Evolutionary conservation across 2,797 vertebrate genomes (phyloP).

Genomic region (Rhabdophis nuchalis): DNA sequence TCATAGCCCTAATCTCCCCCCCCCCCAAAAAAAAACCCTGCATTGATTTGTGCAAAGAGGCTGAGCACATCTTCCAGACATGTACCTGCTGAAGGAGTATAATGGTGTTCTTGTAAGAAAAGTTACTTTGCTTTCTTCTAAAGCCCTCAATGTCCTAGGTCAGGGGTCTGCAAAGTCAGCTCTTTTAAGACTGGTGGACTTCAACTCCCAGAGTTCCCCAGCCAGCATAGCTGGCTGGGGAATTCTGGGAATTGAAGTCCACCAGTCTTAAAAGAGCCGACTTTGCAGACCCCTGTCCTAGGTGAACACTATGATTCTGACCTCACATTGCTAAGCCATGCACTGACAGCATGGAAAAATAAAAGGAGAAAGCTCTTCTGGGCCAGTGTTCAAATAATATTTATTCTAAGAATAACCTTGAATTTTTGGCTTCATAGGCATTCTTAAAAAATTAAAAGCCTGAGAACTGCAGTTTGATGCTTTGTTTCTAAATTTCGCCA

Average conservation of each 20-base stretch:
- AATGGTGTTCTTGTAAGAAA: background rate
- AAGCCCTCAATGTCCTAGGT: background rate
- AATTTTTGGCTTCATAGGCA: background rate
- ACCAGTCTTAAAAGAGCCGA: too few species aligned
- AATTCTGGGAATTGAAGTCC: too few species aligned
- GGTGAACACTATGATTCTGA: background rate
- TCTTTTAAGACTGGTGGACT: too few species aligned
- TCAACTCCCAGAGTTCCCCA: too few species aligned
- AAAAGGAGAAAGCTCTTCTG: background rate
- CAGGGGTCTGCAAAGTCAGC: too few species aligned
- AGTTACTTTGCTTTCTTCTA: background rate
- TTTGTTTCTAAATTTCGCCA: background rate
- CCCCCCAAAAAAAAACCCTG: background rate
- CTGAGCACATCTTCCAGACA: background rate
- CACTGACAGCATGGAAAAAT: background rate
- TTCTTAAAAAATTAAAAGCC: background rate
- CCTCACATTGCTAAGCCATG: background rate
- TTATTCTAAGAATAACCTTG: background rate
- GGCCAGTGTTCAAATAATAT: background rate
- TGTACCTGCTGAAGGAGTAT: background rate
- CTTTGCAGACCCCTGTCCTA: too few species aligned
- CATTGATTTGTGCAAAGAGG: background rate
- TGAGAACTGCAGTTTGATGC: background rate
- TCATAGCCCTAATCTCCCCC: background rate
- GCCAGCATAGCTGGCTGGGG: too few species aligned